These are phyloP conservation scores for Corythornis cristatus DNA, from an alignment of 2,113 vertebrate species.

Conservation along the genomic window DNA sequence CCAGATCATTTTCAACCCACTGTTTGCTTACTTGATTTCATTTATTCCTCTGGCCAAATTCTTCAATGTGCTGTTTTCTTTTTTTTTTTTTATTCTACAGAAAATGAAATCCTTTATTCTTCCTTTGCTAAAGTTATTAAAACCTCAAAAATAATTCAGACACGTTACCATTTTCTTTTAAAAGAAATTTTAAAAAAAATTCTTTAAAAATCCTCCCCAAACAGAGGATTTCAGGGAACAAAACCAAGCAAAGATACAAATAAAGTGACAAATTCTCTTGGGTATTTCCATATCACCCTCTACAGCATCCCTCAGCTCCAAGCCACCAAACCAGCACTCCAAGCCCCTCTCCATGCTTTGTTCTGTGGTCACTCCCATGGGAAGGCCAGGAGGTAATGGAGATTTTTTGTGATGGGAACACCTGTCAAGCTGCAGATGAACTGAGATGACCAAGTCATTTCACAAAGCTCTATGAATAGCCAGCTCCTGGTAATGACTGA, in stretches of 20 bases:
- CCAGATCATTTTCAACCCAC: not conserved
- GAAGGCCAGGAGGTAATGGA: not conserved
- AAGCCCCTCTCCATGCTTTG: not conserved
- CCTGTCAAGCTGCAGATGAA: slow-evolving; percentile 34
- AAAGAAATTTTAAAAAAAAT: not conserved
- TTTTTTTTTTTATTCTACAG: not conserved
- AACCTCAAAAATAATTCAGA: not conserved
- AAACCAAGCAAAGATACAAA: not conserved
- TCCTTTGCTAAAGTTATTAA: not conserved
- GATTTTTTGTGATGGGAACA: not conserved
- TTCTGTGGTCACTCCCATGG: not conserved
- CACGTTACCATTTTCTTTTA: not conserved
- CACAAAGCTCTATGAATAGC: slow-evolving; percentile 59
- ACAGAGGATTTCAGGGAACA: not conserved
- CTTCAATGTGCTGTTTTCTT: not conserved
- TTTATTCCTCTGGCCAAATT: not conserved
- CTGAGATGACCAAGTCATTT: not conserved
- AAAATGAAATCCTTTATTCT: not conserved
- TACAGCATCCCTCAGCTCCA: not conserved
- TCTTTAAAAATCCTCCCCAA: not conserved
- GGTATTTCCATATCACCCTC: not conserved
- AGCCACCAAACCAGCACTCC: rapidly evolving
- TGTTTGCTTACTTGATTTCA: not conserved
- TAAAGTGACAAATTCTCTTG: not conserved
- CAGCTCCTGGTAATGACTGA: not conserved